Base-by-base conservation (phyloP, 2,113 vertebrate species). In the Falcunculus frontatus region DNA sequence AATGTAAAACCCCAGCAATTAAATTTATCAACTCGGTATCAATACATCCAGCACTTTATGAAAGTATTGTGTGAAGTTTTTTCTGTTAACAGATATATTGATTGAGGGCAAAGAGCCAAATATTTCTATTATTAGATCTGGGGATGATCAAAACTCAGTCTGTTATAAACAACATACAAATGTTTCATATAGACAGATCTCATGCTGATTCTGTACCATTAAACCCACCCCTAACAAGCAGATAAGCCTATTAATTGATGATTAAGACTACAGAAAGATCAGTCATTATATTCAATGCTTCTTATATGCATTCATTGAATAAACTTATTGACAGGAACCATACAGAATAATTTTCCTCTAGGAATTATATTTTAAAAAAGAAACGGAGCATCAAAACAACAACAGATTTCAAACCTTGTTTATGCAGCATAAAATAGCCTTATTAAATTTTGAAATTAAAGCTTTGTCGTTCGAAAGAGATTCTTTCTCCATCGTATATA, bases 171-270 rank as follows among this genome's bases (percentile, higher is more conserved):
- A 96, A 95, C 83, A 94, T 56, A 67, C 53, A 82, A 96, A 84
- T 97, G 84, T 96, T 97, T 97, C 92, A 94, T 93, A 96, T 53
- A 89, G 82, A 96, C 62, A 95, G 95, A 95, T 98, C 95, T 98
- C 96, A 94, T 97, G 91, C 95, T 97, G 97, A 98, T 97, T 97
- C 96, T 77, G 52, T 94, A 94, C 78, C 81, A 97, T 95, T 97
- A 98, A 97, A 97, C 92, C 64, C 83, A 95, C 63, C 94, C 76
- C 86, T 91, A 92, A 96, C 60, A 95, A 93, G 89, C 89, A 96
- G 96, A 97, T 97, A 97, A 97, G 95, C 94, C 94, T 97, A 98
- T 97, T 98, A 98, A 97, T 98, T 97, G 97, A 97, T 98, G 96
- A 98, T 97, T 96, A 97, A 95, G 92, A 91, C 92, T 94, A 90